Base-by-base conservation (phyloP, 2,797 vertebrate genomes). In the Trematomus bernacchii region DNA sequence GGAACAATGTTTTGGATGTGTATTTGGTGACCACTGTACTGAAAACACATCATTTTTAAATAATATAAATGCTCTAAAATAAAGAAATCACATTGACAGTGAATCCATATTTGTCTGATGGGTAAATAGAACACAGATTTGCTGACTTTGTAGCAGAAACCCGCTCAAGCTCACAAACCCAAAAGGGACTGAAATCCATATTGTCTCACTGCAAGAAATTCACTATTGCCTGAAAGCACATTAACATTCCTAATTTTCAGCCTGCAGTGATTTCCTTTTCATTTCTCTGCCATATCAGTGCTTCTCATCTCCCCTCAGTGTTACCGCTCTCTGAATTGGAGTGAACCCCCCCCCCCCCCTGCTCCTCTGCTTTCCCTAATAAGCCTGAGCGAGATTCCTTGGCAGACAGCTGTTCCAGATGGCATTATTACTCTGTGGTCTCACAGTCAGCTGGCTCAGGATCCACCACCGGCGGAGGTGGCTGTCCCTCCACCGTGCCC, bases 391-490 rank as follows among this genome's bases (percentile, higher is more conserved):
- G 73, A 88, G 86, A 83, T 85, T 91, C 85, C 85, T 89, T 65
- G 80, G 85, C 85, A 70, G 80, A 82, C 91, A 88, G 88, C 88
- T 90, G 89, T 73, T 91, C 91, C 91, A 93, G 90, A 90, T 92
- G 92, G 87, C 86, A 73, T 86, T 83, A 87, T 91, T 73, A 80
- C 88, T 80, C 85, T 53, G 15, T 43, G 57, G 60, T 79, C 83
- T 76, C 75, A 33, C 80, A 73, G 79, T 83, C 78, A 68, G 80
- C 84, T 84, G 88, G 85, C 88, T 60, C 57, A 52, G 79, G 81
- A 83, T 80, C 77, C 57, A 79, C 83, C 87, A 54, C 79, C 54
- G 43, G 73, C n/a, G 53, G 80, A 80, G 85, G 76, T 71, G 83
- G 66, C 66, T 30, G 72, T 83, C 78, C 80, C 77, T 78, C 77